phyloP scores from a whole-genome alignment of 2,113 vertebrate species.

The Neogale vison region DNA sequence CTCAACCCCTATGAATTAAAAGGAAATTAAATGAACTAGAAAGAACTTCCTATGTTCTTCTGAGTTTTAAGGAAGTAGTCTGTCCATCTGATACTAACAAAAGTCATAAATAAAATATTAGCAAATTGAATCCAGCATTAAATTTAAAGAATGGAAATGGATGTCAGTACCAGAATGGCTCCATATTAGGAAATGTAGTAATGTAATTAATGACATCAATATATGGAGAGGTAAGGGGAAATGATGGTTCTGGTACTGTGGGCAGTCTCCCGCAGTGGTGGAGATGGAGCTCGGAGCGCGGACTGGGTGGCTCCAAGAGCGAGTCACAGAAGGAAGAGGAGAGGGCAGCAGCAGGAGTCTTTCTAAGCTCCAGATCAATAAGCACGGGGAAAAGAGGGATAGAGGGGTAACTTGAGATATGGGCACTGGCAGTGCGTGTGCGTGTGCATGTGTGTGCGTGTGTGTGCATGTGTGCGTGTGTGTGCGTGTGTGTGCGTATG shows the following conservation, averaged over 20 bases:
- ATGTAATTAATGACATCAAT: constrained; percentile 31
- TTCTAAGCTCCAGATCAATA: neutral
- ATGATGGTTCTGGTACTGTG: neutral
- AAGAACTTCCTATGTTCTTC: constrained; percentile 19
- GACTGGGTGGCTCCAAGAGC: neutral
- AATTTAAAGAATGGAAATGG: constrained; percentile 42
- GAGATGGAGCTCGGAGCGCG: neutral
- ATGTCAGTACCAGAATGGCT: neutral
- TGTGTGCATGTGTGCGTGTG: no score
- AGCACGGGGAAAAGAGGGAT: neutral
- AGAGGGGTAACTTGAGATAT: neutral
- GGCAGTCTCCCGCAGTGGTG: neutral
- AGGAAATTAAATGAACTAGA: constrained; percentile 45
- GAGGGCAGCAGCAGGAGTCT: neutral
- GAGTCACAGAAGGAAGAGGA: neutral
- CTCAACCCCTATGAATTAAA: constrained; percentile 46
- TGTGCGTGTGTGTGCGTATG: no score
- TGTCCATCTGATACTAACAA: constrained; percentile 2
- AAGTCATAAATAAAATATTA: constrained; percentile 55
- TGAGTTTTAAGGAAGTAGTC: constrained; percentile 52
- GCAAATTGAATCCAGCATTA: constrained; percentile 18
- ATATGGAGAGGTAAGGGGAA: neutral
- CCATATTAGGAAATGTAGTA: constrained; percentile 42
- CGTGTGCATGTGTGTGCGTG: neutral
- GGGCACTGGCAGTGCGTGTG: no score